phyloP scores from a whole-genome alignment of 30 jellyfish, hydroid and myxozoan genomes.

The Sanderia malayensis region DNA sequence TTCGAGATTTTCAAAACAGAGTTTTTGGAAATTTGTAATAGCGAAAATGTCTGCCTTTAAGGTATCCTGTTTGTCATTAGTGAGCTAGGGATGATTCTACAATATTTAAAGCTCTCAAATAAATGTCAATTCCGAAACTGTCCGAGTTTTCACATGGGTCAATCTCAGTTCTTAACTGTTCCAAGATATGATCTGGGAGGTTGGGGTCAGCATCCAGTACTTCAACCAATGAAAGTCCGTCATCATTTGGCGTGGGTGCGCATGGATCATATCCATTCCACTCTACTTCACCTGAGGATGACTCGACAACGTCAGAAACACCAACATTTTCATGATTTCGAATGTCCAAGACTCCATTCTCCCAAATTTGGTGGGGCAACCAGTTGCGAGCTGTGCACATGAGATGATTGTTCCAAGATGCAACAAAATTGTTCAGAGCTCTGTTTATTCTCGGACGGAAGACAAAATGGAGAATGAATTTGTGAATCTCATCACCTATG shows the following conservation, averaged over 20 bases:
- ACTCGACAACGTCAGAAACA: constrained; percentile 8
- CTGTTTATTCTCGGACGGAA: constrained; percentile 36
- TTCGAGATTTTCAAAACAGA: no score
- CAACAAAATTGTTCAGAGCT: constrained; percentile 19
- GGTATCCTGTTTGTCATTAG: no score
- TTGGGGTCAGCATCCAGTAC: constrained; percentile 30
- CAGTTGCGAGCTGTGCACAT: constrained; percentile 41
- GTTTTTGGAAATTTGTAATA: no score
- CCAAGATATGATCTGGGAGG: constrained; percentile 22
- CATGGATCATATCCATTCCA: constrained; percentile 38
- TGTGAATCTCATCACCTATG: constrained; percentile 34
- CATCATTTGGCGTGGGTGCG: constrained; percentile 32
- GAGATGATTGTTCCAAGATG: constrained; percentile 55
- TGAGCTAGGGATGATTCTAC: no score
- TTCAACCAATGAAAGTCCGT: constrained; percentile 24
- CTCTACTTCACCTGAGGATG: constrained; percentile 19
- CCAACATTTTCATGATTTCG: constrained; percentile 23
- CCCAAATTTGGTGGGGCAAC: constrained; percentile 55
- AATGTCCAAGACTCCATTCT: constrained; percentile 27
- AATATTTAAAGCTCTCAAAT: constrained; percentile 25
- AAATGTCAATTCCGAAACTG: constrained; percentile 18
- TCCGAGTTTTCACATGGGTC: constrained; percentile 35
- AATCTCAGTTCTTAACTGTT: constrained; percentile 24
- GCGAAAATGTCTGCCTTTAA: no score
- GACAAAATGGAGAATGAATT: constrained; percentile 35